Base-by-base conservation (phyloP, 2,797 vertebrate genomes). In the Gallinago stenura region DNA sequence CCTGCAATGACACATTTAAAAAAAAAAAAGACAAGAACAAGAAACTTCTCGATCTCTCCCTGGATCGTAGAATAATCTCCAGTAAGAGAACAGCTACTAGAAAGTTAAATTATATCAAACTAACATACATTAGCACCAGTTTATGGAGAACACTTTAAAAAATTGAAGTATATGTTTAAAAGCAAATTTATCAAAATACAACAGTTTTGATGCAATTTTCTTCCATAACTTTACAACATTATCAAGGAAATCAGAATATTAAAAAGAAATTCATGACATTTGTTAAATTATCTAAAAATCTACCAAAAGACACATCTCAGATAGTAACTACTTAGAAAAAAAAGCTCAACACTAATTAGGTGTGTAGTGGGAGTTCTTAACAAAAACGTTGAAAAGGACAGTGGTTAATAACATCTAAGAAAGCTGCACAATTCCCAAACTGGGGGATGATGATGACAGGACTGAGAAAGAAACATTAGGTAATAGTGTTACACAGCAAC, bases 261-360 rank as follows among this genome's bases (percentile, higher is more conserved):
- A 26, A 35, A 12, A 9, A 43, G 45, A n/a, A 11, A 28, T 33
- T 24, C 6, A 20, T 22, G 1, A 17, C 7, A n/a, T 39, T 51
- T 72, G 6, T 25, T 82, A 71, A 64, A n/a, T 24, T 50, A 90
- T 70, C 20, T 20, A 54, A 69, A 69, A 71, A 82, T 16, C 21
- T 50, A 41, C 20, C 48, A 19, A 64, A 53, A 54, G 14, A 62
- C 5, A 48, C 15, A 48, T 31, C 43, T 62, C 25, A 57, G 56
- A 39, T 2, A 7, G 33, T 50, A 66, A 66, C 17, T 31, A 62
- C 9, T 39, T 37, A 12, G 39, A 4, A 15, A 10, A 26, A 10
- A 50, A 45, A 11, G 0, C 0, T 2, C 11, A 53, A 15, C 30
- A 83, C 4, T 30, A 71, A 31, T 7, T 19, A 72, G 19, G 20